Conservation (phyloP, 37 sponge, comb jelly and placozoan genomes). For the Cladorhizidae sp. region DNA sequence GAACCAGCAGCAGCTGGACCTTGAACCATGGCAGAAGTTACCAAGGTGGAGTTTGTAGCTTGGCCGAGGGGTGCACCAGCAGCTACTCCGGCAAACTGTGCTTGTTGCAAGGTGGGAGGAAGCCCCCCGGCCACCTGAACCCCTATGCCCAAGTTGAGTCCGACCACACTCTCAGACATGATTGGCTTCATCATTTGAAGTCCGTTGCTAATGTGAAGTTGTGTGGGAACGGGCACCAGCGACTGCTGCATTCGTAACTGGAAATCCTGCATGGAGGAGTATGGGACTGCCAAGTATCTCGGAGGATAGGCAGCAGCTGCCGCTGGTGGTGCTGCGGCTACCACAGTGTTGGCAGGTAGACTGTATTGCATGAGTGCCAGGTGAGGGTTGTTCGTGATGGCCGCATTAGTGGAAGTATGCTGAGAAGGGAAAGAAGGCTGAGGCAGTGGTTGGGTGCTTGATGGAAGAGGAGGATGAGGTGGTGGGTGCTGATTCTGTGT, state of each 20-base stretch:
- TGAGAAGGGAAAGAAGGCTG: neutral
- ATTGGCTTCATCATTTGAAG: conserved; percentile 16
- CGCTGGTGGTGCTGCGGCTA: neutral
- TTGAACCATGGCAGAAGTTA: conserved; percentile 13
- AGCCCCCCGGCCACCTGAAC: conserved; percentile 15
- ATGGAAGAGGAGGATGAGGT: neutral
- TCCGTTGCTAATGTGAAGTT: neutral
- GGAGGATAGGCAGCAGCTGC: conserved; percentile 8
- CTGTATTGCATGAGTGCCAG: conserved; percentile 4
- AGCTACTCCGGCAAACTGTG: neutral
- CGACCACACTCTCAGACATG: neutral
- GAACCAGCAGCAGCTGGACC: conserved; percentile 18
- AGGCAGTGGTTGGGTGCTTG: neutral
- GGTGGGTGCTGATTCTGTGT: neutral
- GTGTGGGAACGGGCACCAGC: neutral
- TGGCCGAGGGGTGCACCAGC: neutral
- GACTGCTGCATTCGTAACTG: conserved; percentile 28
- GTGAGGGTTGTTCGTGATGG: neutral
- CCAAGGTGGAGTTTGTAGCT: neutral
- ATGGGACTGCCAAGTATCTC: conserved; percentile 50
- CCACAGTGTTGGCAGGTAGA: neutral
- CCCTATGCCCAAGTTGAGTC: neutral
- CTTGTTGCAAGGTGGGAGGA: neutral
- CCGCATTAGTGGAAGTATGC: neutral
- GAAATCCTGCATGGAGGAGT: conserved; percentile 45